Base-by-base conservation (phyloP, 2,113 vertebrate genomes). In the Delphinus delphis region DNA sequence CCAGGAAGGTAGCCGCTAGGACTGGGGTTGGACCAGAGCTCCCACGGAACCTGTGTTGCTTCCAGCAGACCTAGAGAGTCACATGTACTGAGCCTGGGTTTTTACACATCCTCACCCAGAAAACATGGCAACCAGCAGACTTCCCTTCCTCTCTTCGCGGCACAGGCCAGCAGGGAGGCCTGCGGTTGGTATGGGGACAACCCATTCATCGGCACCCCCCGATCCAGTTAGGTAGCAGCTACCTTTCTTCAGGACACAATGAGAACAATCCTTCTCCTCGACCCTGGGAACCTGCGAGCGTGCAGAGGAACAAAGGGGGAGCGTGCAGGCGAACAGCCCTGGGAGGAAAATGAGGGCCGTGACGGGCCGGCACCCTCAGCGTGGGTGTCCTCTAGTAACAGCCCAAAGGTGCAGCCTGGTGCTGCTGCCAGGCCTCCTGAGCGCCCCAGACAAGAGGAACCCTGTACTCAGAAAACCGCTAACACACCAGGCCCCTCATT, bases 401-500 rank as follows among this genome's bases (percentile, higher is more conserved):
- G 6, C 11, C 88, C 10, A 7, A 23, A 44, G 21, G n/a, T 84
- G 88, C 90, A 92, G 50, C 89, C 87, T 95, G 55, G 50, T 36
- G 87, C 73, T 41, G 84, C 77, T 38, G 41, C 68, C 10, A 17
- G 83, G 53, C 91, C 95, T 92, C 97, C 63, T 80, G 55, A 80
- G 73, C 2, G 0, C 1, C 95, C 90, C 67, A 71, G 44, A 74
- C 76, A 81, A 95, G 86, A 88, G 41, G 36, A 38, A 53, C 79
- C 68, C 31, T 2, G 21, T 2, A 44, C 76, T 94, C 74, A 70
- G 55, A 86, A 71, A 90, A 47, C 74, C 0, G 2, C 73, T 38
- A 53, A 33, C 85, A 86, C 7, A 63, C 36, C 85, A 94, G 95
- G 90, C 38, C 88, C 58, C 88, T 97, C 81, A 97, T 97, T 96